Evolutionary conservation across 2,113 vertebrate species (phyloP).

Genomic region (Entelurus aequoreus): DNA sequence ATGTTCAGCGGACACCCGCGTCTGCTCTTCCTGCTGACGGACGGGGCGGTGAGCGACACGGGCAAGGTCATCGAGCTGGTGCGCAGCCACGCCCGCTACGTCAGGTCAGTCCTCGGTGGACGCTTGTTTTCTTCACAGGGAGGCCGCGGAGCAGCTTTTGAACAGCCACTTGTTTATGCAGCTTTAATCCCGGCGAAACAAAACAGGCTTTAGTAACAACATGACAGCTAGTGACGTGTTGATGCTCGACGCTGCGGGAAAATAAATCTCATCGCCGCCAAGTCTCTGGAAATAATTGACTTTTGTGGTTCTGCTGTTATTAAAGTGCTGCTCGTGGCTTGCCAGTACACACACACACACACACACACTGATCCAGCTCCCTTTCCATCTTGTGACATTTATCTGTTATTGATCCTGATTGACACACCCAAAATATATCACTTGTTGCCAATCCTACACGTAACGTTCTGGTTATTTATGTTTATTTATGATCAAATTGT

Average conservation of each 20-base stretch:
- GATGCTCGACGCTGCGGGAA: conserved; percentile 20
- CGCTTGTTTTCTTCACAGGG: conserved; percentile 23
- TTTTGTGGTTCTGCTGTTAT: conserved; percentile 45
- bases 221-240: neutral
- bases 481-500: no score
- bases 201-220: neutral
- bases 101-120: conserved; percentile 72
- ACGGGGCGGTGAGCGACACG: conserved; percentile 75
- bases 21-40: conserved; percentile 84
- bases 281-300: conserved; percentile 45
- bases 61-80: conserved; percentile 87
- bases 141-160: neutral
- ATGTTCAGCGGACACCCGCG: conserved; percentile 80
- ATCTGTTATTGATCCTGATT: conserved; percentile 18
- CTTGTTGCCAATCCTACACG: no score
- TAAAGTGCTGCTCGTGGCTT: conserved; percentile 31
- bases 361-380: conserved; percentile 1
- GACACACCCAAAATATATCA: no score
- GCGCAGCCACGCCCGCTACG: conserved; percentile 77
- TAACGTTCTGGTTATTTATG: no score
- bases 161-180: conserved; percentile 1
- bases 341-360: conserved; percentile 34
- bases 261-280: conserved; percentile 20
- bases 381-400: conserved; percentile 17
- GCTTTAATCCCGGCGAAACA: conserved; percentile 31